Evolutionary conservation across 2,888 invertebrate species (phyloP).

Genomic region (Cosmia trapezina): DNA sequence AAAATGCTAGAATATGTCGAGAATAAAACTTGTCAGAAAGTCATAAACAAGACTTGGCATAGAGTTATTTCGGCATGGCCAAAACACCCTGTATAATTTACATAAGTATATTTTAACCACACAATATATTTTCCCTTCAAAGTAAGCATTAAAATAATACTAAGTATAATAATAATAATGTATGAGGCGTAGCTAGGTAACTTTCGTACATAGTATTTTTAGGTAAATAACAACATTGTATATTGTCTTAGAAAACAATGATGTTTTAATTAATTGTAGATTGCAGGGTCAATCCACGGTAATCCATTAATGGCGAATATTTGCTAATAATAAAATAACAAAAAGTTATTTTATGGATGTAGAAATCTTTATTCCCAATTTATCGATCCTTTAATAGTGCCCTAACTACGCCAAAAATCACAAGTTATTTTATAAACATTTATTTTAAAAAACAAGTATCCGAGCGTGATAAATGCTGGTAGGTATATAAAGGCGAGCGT

Average conservation of each 20-base stretch:
- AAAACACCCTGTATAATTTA: slow-evolving; percentile 3
- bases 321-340: too few relatives aligned
- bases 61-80: neutral
- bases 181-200: slow-evolving; percentile 27
- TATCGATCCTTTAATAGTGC: too few relatives aligned
- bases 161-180: slow-evolving; percentile 23
- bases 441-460: slow-evolving; percentile 2
- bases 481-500: slow-evolving; percentile 28
- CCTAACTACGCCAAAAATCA: slow-evolving; percentile 29
- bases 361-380: too few relatives aligned
- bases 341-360: too few relatives aligned
- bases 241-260: too few relatives aligned
- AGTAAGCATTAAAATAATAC: slow-evolving; percentile 34
- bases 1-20: neutral
- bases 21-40: neutral
- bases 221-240: too few relatives aligned
- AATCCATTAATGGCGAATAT: too few relatives aligned
- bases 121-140: slow-evolving; percentile 27
- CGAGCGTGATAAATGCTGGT: slow-evolving; percentile 44
- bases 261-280: too few relatives aligned
- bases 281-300: too few relatives aligned
- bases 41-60: neutral
- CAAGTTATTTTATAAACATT: slow-evolving; percentile 18
- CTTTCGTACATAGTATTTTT: neutral
- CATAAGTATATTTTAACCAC: slow-evolving; percentile 3